Evolutionary conservation across 1,140 invertebrate genomes (phyloP).

Genomic region (Hylaeus anthracinus): DNA sequence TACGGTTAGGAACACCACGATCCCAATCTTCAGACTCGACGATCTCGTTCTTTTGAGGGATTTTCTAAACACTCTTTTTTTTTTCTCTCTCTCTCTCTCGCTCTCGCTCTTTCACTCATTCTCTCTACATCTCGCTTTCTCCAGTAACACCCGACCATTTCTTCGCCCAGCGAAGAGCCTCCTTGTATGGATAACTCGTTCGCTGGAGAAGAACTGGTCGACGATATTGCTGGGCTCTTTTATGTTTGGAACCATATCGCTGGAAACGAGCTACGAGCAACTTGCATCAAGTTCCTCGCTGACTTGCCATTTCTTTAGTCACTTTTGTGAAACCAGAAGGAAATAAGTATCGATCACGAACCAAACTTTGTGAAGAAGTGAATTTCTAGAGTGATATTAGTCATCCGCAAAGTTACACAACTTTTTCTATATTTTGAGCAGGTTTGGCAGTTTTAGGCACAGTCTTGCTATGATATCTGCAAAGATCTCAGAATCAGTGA

Average conservation of each 20-base stretch:
- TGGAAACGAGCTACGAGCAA: slow-evolving; percentile 9
- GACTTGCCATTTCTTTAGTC: too few relatives aligned
- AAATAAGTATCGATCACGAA: too few relatives aligned
- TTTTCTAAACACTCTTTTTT: neutral
- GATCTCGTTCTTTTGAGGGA: slow-evolving; percentile 21
- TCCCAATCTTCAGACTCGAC: slow-evolving; percentile 18
- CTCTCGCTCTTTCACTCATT: neutral
- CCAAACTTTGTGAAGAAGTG: too few relatives aligned
- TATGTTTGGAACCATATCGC: neutral
- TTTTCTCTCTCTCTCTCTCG: neutral
- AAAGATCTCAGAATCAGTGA: too few relatives aligned
- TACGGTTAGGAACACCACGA: slow-evolving; percentile 27
- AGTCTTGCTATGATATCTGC: too few relatives aligned
- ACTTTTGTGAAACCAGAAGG: too few relatives aligned
- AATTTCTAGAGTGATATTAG: too few relatives aligned
- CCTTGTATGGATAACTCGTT: neutral
- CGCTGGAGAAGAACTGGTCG: neutral
- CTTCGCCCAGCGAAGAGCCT: slow-evolving; percentile 2
- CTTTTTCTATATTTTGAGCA: too few relatives aligned
- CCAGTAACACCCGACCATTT: slow-evolving; percentile 21
- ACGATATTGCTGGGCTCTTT: neutral
- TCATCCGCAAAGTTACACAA: too few relatives aligned
- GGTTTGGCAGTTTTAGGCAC: too few relatives aligned
- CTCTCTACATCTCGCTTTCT: slow-evolving; percentile 12
- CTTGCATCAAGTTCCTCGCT: neutral